phyloP scores from a whole-genome alignment of 1,140 invertebrate species.

The Zaprionus nigranus region DNA sequence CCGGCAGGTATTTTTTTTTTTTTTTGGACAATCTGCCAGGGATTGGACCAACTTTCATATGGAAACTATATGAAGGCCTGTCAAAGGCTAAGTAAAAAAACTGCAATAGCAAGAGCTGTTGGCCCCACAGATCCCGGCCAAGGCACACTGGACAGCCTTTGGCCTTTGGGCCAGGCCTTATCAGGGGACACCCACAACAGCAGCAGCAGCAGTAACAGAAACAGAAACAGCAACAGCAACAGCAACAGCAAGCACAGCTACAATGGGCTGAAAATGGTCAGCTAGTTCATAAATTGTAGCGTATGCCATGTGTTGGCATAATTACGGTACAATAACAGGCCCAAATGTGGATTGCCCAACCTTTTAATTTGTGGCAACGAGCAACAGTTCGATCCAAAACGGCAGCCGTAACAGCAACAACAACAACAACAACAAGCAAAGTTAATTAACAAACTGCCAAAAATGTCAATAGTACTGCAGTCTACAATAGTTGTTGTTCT shows the following conservation, averaged over 20 bases:
- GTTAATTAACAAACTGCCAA: slow-evolving; percentile 84
- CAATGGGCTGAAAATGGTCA: slow-evolving; percentile 58
- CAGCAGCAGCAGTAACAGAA: slow-evolving; percentile 29
- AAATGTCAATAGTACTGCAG: slow-evolving; percentile 70
- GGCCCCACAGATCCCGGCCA: slow-evolving; percentile 17
- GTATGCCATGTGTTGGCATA: slow-evolving; percentile 78
- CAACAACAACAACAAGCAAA: slow-evolving; percentile 62
- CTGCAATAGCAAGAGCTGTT: slow-evolving; percentile 13
- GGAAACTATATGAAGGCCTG: slow-evolving; percentile 37
- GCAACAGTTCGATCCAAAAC: slow-evolving; percentile 44
- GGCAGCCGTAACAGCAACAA: slow-evolving; percentile 25
- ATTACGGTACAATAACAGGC: slow-evolving; percentile 69
- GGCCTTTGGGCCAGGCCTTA: slow-evolving; percentile 77
- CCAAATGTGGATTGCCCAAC: slow-evolving; percentile 79
- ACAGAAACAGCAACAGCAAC: slow-evolving; percentile 40
- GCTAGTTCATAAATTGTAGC: slow-evolving; percentile 71
- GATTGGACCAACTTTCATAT: slow-evolving; percentile 57
- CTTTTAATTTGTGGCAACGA: slow-evolving; percentile 75
- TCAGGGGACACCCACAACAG: slow-evolving; percentile 66
- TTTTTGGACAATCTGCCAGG: neutral
- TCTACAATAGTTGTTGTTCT: slow-evolving; percentile 26
- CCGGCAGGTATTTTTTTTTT: slow-evolving; percentile 25
- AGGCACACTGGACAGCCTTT: slow-evolving; percentile 77
- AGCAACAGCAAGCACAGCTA: slow-evolving; percentile 22
- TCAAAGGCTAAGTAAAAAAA: slow-evolving; percentile 35